Evolutionary conservation across 2,797 vertebrate genomes (phyloP).

Genomic region (Halcyon leucocephala): DNA sequence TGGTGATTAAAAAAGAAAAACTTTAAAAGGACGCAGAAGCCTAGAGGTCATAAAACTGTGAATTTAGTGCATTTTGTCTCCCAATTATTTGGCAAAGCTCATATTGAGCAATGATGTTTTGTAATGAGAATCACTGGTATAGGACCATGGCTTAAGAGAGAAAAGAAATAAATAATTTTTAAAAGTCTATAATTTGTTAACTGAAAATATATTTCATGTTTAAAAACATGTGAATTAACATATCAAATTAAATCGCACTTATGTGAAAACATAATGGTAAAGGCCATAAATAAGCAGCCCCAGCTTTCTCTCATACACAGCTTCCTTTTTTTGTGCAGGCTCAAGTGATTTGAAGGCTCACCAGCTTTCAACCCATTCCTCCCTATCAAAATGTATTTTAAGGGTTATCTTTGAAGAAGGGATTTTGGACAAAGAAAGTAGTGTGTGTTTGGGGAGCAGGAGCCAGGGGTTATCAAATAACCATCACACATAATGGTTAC

Average conservation of each 20-base stretch:
- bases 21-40: background rate
- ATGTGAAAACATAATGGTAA: background rate
- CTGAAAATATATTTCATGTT: background rate
- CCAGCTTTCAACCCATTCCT: background rate
- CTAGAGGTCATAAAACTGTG: accelerated
- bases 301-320: background rate
- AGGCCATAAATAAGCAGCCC: background rate
- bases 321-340: background rate
- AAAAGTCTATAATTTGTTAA: background rate
- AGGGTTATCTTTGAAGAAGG: background rate
- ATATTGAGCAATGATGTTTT: background rate
- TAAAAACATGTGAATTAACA: background rate
- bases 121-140: background rate
- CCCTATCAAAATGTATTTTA: background rate
- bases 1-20: background rate
- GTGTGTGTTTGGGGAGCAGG: background rate
- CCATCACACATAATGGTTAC: accelerated
- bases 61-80: background rate
- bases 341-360: background rate
- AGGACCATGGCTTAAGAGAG: background rate
- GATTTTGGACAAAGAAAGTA: background rate
- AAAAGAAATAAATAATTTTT: background rate
- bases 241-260: background rate
- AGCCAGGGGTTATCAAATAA: background rate
- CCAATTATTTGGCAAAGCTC: background rate